These are phyloP conservation scores for Lithobates pipiens DNA, from an alignment of 2,797 vertebrate genomes.

Conservation along the genomic window DNA sequence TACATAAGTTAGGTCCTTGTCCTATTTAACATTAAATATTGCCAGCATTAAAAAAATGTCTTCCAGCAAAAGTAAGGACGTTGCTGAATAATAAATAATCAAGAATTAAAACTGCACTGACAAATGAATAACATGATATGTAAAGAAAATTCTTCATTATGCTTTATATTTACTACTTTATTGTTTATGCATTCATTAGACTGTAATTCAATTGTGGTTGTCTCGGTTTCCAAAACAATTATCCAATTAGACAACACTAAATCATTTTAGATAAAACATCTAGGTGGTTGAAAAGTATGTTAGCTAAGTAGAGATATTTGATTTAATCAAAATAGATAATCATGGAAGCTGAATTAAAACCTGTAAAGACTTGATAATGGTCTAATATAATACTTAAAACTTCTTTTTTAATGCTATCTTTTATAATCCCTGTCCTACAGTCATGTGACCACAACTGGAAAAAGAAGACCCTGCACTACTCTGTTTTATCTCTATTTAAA, in stretches of 20 bases:
- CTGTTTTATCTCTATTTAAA: too few relatives aligned
- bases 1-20: not conserved
- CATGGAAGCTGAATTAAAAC: too few relatives aligned
- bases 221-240: not conserved
- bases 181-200: not conserved
- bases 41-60: not conserved
- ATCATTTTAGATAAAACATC: not conserved
- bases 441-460: too few relatives aligned
- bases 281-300: not conserved
- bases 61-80: not conserved
- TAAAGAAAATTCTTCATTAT: too few relatives aligned
- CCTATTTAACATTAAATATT: constrained; percentile 5
- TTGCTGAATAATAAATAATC: not conserved
- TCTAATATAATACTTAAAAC: too few relatives aligned
- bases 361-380: too few relatives aligned
- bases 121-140: not conserved
- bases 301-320: not conserved
- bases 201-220: not conserved
- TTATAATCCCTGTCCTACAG: too few relatives aligned
- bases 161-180: not conserved
- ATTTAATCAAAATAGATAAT: too few relatives aligned
- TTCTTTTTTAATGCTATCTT: too few relatives aligned
- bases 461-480: too few relatives aligned
- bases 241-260: not conserved
- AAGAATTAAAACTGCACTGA: not conserved